phyloP scores from a whole-genome alignment of 1,140 invertebrate genomes.

The Hylaeus anthracinus region DNA sequence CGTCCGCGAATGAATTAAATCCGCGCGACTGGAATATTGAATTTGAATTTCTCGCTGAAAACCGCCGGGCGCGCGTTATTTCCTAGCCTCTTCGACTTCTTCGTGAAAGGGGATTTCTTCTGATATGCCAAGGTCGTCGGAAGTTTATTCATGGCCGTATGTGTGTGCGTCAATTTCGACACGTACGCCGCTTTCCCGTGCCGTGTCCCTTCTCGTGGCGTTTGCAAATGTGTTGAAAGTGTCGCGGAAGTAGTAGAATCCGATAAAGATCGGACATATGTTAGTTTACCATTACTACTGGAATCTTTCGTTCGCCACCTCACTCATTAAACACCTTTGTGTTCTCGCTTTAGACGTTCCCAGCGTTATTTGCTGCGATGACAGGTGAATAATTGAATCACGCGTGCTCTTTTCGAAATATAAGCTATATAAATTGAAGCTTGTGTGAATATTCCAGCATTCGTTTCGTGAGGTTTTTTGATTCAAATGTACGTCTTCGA shows the following conservation, averaged over 20 bases:
- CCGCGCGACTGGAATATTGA: background rate
- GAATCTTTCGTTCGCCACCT: background rate
- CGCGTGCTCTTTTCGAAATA: too few species aligned
- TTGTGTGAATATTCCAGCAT: too few species aligned
- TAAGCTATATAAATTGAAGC: too few species aligned
- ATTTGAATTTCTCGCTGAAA: background rate
- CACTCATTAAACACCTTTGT: background rate
- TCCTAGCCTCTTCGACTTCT: background rate
- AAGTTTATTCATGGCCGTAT: background rate
- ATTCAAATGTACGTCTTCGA: too few species aligned
- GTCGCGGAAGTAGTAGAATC: constrained; percentile 26
- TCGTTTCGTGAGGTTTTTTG: too few species aligned
- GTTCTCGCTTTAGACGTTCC: background rate
- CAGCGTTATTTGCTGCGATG: background rate
- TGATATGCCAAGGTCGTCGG: constrained; percentile 29
- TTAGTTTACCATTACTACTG: background rate
- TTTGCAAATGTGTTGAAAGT: background rate
- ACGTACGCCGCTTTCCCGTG: constrained; percentile 35
- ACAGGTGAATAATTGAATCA: too few species aligned
- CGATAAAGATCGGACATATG: constrained; percentile 4
- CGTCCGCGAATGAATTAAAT: background rate
- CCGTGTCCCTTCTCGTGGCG: too few species aligned
- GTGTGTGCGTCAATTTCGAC: constrained; percentile 3
- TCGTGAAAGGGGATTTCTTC: constrained; percentile 35
- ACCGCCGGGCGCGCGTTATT: background rate